A percentile compares a stretch with the other conserved stretches of the same genome.
Evolutionary conservation across 1,140 invertebrate genomes (phyloP).

Genomic region (Cotesia typhae): DNA sequence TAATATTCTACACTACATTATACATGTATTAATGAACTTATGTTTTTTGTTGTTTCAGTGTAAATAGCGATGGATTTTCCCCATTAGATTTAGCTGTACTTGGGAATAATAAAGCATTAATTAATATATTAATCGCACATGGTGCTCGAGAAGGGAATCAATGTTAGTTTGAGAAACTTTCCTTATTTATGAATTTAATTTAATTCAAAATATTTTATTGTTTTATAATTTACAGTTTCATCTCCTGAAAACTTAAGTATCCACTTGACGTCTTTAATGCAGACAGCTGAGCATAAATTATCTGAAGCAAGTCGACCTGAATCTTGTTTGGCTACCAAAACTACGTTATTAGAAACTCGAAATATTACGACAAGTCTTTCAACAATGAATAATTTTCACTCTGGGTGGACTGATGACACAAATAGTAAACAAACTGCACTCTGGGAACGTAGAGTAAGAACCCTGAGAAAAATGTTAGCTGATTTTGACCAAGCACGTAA

Average conservation of each 20-base stretch:
- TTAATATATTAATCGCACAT: conserved; percentile 86
- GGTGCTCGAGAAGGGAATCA: conserved; percentile 88
- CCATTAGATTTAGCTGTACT: conserved; percentile 91
- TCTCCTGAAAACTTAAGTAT: conserved; percentile 74
- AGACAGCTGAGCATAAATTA: conserved; percentile 81
- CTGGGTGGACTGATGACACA: conserved; percentile 72
- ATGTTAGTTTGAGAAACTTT: conserved; percentile 74
- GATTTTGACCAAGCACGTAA: conserved; percentile 76
- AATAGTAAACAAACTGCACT: conserved; percentile 86
- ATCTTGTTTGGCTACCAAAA: conserved; percentile 43
- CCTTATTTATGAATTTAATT: not conserved
- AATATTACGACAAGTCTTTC: conserved; percentile 66
- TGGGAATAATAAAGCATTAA: conserved; percentile 85
- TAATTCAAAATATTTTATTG: not conserved
- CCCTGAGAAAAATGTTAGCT: conserved; percentile 77
- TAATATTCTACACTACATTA: not conserved
- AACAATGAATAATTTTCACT: conserved; percentile 69
- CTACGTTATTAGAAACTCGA: conserved; percentile 60
- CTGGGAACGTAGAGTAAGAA: conserved; percentile 86
- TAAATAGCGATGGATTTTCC: conserved; percentile 88
- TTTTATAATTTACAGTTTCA: conserved; percentile 69
- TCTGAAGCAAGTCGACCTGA: conserved; percentile 73
- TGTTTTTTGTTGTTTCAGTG: conserved; percentile 62
- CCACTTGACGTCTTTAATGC: conserved; percentile 77
- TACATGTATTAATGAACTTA: conserved; percentile 1